A percentile compares a stretch with the other conserved stretches of the same genome.
These are phyloP conservation scores for Drosophila setosimentum DNA, from an alignment of 2,888 invertebrate genomes.

Conservation along the genomic window DNA sequence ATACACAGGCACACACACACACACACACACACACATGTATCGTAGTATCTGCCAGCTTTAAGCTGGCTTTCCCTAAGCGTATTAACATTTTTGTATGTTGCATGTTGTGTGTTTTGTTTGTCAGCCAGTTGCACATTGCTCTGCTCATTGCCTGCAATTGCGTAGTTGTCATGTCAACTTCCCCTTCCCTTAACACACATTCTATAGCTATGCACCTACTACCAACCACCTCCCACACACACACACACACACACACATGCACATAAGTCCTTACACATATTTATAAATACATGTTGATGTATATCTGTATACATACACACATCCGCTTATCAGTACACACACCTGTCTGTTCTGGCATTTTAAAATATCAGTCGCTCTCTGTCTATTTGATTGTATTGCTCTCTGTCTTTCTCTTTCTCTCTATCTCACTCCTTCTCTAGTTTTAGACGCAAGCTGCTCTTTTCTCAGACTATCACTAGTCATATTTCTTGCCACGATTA, in stretches of 20 bases:
- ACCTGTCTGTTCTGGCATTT: conserved; percentile 19
- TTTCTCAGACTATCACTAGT: conserved; percentile 20
- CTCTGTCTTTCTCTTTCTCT: background rate
- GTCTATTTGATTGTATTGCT: conserved; percentile 30
- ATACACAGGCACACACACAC: conserved; percentile 31
- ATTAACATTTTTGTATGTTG: conserved; percentile 42
- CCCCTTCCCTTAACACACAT: conserved; percentile 16
- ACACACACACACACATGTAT: conserved; percentile 4
- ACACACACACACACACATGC: conserved; percentile 6
- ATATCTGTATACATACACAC: conserved; percentile 6
- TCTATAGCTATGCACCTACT: background rate
- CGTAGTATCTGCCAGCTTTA: conserved; percentile 40
- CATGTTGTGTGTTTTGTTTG: conserved; percentile 23
- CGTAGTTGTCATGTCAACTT: conserved; percentile 37
- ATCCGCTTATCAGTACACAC: conserved; percentile 56
- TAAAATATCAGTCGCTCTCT: conserved; percentile 43
- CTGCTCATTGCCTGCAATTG: conserved; percentile 50
- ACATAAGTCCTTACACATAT: conserved; percentile 1
- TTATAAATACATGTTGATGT: background rate
- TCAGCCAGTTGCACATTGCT: conserved; percentile 46
- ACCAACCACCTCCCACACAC: background rate
- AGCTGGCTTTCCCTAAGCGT: conserved; percentile 67
- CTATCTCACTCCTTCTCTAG: background rate
- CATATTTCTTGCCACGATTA: conserved; percentile 33
- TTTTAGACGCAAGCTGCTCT: background rate